Evolutionary conservation across 1,140 invertebrate species (phyloP), one percentile per base, ranked within the genome.

Genomic region (Ctenoplectra terminalis): DNA sequence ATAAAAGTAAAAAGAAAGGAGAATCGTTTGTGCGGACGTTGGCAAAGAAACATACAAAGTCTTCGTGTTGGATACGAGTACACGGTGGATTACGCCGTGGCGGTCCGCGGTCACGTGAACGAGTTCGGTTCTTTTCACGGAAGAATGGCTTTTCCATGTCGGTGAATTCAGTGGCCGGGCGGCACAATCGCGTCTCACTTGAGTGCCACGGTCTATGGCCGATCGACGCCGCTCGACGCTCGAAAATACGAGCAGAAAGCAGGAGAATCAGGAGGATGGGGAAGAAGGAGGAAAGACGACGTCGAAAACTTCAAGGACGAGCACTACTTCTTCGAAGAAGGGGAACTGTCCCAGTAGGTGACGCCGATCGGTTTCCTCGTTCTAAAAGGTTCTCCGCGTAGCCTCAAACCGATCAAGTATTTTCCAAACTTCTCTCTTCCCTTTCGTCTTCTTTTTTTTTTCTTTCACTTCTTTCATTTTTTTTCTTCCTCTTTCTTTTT

Each of bases 121-220:
- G 69, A 81, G 54, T 88, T 77, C 80, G 74, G 43, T 84, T 81
- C 86, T 75, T 87, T 87, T 90, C 86, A 89, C 89, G 80, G 88
- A 90, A 92, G 88, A 92, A 92, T 92, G 91, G 90, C 90, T 91
- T 92, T 92, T 92, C 87, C 91, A 84, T 92, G 91, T 93, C 90
- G 86, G 72, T 86, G 87, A 85, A 88, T 82, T 86, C 86, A 83
- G 82, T 82, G 87, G 88, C 84, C 82, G 54, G 74, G 37, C 66
- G 74, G 77, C 71, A 87, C 82, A 84, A 87, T 87, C 82, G 72
- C 66, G 43, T 48, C 69, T 31, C 67, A 43, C 52, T 81, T 67
- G 60, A 63, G 31, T 43, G 26, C 5, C 31, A 56, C 13, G 58
- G 66, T 67, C 70, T 54, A 81, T 76, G 71, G 63, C 31, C 56